Conservation (phyloP, 2,888 invertebrate species). For the Zootermopsis nevadensis region DNA sequence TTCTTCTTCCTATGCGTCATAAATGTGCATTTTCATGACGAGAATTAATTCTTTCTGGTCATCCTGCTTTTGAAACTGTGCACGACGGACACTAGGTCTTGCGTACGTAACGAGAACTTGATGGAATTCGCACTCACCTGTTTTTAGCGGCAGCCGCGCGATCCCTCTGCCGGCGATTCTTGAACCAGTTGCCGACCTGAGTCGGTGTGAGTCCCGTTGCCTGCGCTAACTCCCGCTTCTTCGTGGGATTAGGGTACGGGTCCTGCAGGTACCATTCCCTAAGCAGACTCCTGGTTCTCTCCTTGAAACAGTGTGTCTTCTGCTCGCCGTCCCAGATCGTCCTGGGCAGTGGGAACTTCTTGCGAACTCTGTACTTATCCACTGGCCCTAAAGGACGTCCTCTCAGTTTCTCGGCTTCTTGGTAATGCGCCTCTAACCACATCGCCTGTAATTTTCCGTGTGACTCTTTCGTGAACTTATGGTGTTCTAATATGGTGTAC, state of each 20-base stretch:
- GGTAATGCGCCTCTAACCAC: slow-evolving; percentile 96
- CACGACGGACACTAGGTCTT: too few species aligned
- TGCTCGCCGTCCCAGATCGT: slow-evolving; percentile 98
- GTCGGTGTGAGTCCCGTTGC: slow-evolving; percentile 93
- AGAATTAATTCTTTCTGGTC: too few species aligned
- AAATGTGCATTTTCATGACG: too few species aligned
- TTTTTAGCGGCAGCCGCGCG: slow-evolving; percentile 95
- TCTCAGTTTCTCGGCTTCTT: slow-evolving; percentile 90
- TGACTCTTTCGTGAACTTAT: slow-evolving; percentile 89
- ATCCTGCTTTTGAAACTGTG: too few species aligned
- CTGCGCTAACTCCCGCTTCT: slow-evolving; percentile 90
- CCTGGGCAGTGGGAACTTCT: slow-evolving; percentile 91
- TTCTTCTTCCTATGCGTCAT: too few species aligned
- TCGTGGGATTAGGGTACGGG: slow-evolving; percentile 95
- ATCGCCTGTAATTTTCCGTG: slow-evolving; percentile 90
- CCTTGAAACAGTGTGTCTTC: slow-evolving; percentile 96
- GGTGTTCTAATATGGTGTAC: slow-evolving; percentile 88
- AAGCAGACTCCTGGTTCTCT: slow-evolving; percentile 92
- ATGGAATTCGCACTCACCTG: slow-evolving; percentile 75
- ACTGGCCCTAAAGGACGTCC: slow-evolving; percentile 93
- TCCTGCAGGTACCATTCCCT: slow-evolving; percentile 99
- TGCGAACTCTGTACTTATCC: slow-evolving; percentile 91
- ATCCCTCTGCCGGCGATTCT: slow-evolving; percentile 88
- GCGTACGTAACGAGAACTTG: neutral
- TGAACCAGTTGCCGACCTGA: slow-evolving; percentile 95